Base-by-base conservation (phyloP, 1,140 invertebrate genomes). In the Atopsyche davidsoni region DNA sequence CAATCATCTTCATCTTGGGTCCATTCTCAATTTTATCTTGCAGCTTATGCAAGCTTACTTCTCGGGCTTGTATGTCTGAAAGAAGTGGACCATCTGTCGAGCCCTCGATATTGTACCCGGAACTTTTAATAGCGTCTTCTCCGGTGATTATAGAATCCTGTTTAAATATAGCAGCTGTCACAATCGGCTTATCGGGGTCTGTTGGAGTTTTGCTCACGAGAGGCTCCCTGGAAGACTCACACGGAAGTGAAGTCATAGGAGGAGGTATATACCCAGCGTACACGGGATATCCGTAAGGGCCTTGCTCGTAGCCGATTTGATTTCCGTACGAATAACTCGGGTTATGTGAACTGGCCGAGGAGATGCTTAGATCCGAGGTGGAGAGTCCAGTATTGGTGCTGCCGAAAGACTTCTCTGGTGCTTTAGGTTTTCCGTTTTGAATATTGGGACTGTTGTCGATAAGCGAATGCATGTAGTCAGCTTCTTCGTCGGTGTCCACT, bases 281-380 rank as follows among this genome's bases (percentile, higher is more conserved):
- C 11, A 78, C 62, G 19, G 78, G 76, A 63, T 86, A 85, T 19
- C 81, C 82, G 43, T 82, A 81, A 40, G 79, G 77, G 18, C 82
- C 82, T 50, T 80, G 76, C 45, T 85, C 80, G 61, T 87, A 87
- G n/a, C 83, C 79, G 51, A 83, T 66, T 64, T 87, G 85, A 61
- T 83, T 86, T 34, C 83, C 80, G 60, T 88, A 88, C 31, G 80
- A 77, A 60, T 87, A 88, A 53, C 80, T 82, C 9, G 79, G 79
- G 63, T 85, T 84, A 31, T 78, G 78, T 13, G 81, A 82, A 7
- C 71, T 78, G 21, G 78, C 77, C 4, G 82, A 85, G 3, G 80
- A 82, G 58, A 85, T 76, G 46, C 84, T 87, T 0, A 85, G 70
- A 58, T 85, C 84, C 1, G 85, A 87, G 59, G 87, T 85, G 7